phyloP scores from a whole-genome alignment of 1,140 invertebrate species.

The Ostrea edulis region DNA sequence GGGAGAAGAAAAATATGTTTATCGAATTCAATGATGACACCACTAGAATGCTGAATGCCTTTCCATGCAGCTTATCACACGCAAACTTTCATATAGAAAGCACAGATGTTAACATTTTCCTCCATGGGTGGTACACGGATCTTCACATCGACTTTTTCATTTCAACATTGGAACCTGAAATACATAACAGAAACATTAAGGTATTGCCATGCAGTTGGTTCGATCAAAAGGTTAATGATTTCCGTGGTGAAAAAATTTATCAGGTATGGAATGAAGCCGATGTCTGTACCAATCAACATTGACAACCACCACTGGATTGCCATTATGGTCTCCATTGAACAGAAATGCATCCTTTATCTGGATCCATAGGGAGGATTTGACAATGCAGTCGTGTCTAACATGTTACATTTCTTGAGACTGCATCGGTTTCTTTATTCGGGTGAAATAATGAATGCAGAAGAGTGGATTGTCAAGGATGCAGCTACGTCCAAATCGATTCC shows the following conservation, averaged over 20 bases:
- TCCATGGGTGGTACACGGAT: background rate
- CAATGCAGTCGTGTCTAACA: background rate
- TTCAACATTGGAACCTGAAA: background rate
- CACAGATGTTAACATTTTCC: background rate
- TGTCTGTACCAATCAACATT: background rate
- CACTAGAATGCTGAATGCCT: no score
- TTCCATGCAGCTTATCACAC: no score
- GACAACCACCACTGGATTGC: background rate
- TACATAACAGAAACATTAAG: background rate
- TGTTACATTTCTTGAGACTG: background rate
- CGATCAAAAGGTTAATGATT: background rate
- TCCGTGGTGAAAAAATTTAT: background rate
- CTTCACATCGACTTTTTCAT: no score
- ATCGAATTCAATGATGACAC: no score
- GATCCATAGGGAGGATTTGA: background rate
- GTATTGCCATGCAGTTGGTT: background rate
- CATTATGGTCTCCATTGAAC: background rate
- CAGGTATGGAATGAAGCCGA: background rate
- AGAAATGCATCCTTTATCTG: background rate
- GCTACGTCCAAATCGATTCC: background rate
- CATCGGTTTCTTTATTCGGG: background rate
- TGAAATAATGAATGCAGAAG: background rate
- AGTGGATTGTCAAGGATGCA: background rate
- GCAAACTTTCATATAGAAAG: no score
- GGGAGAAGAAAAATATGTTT: no score